These are phyloP conservation scores for Calosoma granatense DNA, from an alignment of 1,140 invertebrate species.

Conservation along the genomic window DNA sequence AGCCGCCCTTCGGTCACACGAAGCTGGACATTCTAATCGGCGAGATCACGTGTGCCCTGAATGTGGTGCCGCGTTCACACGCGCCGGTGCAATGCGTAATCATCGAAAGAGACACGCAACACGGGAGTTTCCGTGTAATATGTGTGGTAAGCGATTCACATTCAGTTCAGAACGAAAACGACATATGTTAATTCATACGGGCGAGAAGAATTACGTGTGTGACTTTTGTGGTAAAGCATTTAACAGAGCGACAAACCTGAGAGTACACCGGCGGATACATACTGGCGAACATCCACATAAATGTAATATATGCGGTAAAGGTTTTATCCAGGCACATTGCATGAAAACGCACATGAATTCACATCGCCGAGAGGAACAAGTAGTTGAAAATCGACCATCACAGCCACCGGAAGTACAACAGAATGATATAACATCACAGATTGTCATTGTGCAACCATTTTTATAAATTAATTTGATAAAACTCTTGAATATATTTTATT, in stretches of 20 bases:
- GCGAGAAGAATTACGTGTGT: conserved; percentile 19
- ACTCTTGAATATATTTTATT: no score
- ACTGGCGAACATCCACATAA: conserved; percentile 59
- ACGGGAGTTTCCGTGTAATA: conserved; percentile 15
- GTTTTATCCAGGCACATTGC: conserved; percentile 29
- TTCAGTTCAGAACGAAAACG: conserved; percentile 18
- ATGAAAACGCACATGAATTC: conserved; percentile 7
- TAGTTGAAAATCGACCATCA: no score
- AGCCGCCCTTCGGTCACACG: conserved; percentile 16
- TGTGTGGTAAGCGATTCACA: conserved; percentile 19
- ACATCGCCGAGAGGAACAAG: background rate
- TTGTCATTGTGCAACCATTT: no score
- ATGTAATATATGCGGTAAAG: conserved; percentile 29
- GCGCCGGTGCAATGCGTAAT: conserved; percentile 16
- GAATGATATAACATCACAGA: no score
- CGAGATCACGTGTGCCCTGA: conserved; percentile 14
- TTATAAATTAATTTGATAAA: no score
- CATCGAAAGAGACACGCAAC: conserved; percentile 16
- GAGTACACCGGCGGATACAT: conserved; percentile 39
- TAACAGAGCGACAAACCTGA: background rate
- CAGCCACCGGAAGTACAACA: background rate
- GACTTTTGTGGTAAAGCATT: conserved; percentile 11
- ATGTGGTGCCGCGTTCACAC: conserved; percentile 16
- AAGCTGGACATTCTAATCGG: conserved; percentile 14
- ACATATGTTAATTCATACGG: conserved; percentile 21